A percentile compares a stretch with the other conserved stretches of the same genome.
Evolutionary conservation across 2,113 vertebrate genomes (phyloP).

Genomic region (Phycodurus eques): DNA sequence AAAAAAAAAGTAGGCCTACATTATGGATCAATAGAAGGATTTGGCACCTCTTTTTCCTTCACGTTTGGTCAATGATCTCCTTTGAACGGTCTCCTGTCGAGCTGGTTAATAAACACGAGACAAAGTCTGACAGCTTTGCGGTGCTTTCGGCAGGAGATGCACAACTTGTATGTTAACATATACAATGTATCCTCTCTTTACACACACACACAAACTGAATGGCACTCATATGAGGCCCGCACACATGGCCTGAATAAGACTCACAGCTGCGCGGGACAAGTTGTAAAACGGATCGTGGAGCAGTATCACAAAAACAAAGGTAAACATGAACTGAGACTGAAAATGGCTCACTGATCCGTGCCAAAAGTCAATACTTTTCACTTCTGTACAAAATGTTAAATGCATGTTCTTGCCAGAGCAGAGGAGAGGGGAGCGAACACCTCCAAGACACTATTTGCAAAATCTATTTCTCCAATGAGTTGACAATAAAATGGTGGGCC

Average conservation of each 20-base stretch:
- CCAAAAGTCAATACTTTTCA: not conserved
- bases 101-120: slow-evolving; percentile 32
- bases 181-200: not conserved
- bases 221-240: not conserved
- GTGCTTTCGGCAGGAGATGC: slow-evolving; percentile 4
- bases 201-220: not conserved
- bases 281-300: not conserved
- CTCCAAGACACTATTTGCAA: slow-evolving; percentile 9
- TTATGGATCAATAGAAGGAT: too few relatives aligned
- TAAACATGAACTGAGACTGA: not conserved
- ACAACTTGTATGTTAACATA: not conserved
- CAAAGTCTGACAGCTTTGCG: slow-evolving; percentile 38
- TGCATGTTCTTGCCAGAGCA: not conserved
- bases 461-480: not conserved
- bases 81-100: slow-evolving; percentile 21
- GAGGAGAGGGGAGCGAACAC: not conserved
- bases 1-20: too few relatives aligned
- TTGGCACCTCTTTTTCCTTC: slow-evolving; percentile 8
- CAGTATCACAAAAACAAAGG: not conserved
- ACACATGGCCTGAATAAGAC: not conserved
- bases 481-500: not conserved
- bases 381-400: not conserved
- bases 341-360: not conserved
- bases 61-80: slow-evolving; percentile 41
- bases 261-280: not conserved